These are phyloP conservation scores for Bubalus kerabau DNA, from an alignment of 2,113 vertebrate genomes.

Conservation along the genomic window DNA sequence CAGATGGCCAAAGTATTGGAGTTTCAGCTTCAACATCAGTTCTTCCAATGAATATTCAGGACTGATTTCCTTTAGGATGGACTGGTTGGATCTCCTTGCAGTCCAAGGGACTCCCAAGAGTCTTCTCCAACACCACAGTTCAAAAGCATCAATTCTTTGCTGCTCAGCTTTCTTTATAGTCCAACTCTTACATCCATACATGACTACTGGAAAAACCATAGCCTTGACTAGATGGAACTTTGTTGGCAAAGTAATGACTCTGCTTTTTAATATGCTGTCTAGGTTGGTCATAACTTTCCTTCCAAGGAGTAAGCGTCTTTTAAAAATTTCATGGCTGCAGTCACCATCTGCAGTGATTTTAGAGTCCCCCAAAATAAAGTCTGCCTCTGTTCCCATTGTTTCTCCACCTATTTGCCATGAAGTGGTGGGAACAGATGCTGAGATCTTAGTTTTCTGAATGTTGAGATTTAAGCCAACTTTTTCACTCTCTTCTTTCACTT, in stretches of 20 bases:
- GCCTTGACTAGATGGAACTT: not conserved
- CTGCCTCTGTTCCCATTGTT: not conserved
- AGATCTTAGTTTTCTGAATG: not conserved
- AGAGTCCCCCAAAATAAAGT: not conserved
- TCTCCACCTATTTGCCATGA: not conserved
- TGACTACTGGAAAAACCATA: not conserved
- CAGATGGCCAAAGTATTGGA: not conserved
- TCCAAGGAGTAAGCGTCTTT: not conserved
- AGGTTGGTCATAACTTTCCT: not conserved
- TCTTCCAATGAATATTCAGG: not conserved
- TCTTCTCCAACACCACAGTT: not conserved
- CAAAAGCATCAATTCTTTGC: not conserved
- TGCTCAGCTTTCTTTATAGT: not conserved
- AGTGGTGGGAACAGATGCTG: accelerated
- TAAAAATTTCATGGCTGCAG: not conserved
- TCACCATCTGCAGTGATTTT: not conserved
- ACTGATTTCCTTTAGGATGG: not conserved
- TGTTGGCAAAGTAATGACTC: not conserved
- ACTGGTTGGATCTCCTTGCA: not conserved
- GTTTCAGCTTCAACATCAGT: not conserved
- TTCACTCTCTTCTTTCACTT: not conserved
- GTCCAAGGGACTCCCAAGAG: not conserved
- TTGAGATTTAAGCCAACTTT: not conserved
- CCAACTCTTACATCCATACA: not conserved
- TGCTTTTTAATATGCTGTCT: not conserved